These are phyloP conservation scores for Phrynocephalus versicolor DNA, from an alignment of 2,113 vertebrate species.

Conservation along the genomic window DNA sequence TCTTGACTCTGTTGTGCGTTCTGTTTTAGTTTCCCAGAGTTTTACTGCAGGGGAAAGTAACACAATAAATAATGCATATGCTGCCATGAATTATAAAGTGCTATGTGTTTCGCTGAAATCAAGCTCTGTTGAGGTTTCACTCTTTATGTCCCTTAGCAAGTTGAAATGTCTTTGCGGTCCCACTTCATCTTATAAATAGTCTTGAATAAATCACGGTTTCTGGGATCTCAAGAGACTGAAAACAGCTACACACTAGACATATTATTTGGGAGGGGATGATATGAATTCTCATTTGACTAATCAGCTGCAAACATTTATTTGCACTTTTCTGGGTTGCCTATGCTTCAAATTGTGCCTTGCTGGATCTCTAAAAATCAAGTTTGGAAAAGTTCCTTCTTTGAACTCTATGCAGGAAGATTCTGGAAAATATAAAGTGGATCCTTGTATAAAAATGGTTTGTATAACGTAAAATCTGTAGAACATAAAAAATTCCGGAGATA, in stretches of 20 bases:
- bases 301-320: not conserved
- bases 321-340: not conserved
- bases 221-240: not conserved
- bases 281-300: not conserved
- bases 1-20: not conserved
- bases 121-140: not conserved
- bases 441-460: too few species aligned
- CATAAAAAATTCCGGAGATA: too few species aligned
- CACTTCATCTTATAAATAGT: conserved; percentile 1
- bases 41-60: conserved; percentile 14
- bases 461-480: too few species aligned
- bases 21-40: not conserved
- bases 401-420: too few species aligned
- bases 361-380: too few species aligned
- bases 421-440: too few species aligned
- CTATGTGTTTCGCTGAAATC: not conserved
- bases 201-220: not conserved
- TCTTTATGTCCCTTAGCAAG: conserved; percentile 2
- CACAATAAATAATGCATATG: not conserved
- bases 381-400: too few species aligned
- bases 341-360: not conserved
- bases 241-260: not conserved
- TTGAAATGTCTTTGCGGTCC: conserved; percentile 1
- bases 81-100: not conserved
- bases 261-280: not conserved